Percentiles rank a stretch among this genome's conserved stretches.
These are phyloP conservation scores for Drosophila hamatofila DNA, from an alignment of 2,888 invertebrate genomes.

Conservation along the genomic window DNA sequence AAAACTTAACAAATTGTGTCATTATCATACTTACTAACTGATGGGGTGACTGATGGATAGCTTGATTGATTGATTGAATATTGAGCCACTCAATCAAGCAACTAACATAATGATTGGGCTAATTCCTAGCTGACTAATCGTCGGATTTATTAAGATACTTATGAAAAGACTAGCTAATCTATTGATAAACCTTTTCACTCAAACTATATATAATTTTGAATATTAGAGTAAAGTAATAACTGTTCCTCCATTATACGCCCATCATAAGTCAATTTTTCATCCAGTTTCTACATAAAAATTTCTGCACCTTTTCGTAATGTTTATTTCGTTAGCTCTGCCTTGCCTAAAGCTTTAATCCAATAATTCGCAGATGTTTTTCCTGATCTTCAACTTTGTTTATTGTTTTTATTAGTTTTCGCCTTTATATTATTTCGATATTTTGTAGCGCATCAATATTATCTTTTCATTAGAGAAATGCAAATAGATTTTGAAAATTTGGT, in stretches of 20 bases:
- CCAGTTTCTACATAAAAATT: neutral
- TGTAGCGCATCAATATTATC: constrained; percentile 65
- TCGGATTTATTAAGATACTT: neutral
- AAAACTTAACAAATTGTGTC: neutral
- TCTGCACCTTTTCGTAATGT: neutral
- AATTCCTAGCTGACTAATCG: neutral
- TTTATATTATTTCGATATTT: constrained; percentile 35
- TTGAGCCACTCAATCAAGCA: neutral
- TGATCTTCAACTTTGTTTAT: constrained; percentile 6
- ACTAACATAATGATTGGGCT: neutral
- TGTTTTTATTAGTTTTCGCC: constrained; percentile 21
- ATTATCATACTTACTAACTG: neutral
- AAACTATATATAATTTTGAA: neutral
- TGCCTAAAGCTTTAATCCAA: constrained; percentile 33
- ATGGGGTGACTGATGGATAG: neutral
- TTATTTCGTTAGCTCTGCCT: neutral
- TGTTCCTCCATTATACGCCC: neutral
- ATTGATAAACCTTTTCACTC: neutral
- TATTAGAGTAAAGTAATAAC: neutral
- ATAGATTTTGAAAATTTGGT: constrained; percentile 55
- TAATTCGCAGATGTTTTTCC: constrained; percentile 37
- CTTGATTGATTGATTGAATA: neutral
- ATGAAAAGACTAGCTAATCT: neutral
- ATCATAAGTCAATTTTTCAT: too few species aligned
- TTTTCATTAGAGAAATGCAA: constrained; percentile 75